These are phyloP conservation scores for Macaria notata DNA, from an alignment of 2,888 invertebrate genomes.

Conservation along the genomic window DNA sequence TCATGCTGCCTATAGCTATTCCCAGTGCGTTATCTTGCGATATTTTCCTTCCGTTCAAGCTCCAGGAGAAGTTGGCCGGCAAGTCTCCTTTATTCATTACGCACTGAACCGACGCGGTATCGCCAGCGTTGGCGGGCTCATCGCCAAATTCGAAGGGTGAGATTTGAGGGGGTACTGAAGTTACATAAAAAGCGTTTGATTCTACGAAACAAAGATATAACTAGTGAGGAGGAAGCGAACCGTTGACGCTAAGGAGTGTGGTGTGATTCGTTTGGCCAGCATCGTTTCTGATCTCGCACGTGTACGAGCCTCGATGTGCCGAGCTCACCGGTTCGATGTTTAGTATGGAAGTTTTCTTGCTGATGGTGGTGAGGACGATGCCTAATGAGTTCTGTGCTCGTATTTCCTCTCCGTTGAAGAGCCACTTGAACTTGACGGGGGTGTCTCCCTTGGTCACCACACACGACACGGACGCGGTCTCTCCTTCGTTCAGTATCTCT, in stretches of 20 bases:
- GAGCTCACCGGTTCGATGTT: conserved; percentile 85
- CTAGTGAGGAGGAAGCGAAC: conserved; percentile 64
- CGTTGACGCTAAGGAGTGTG: conserved; percentile 83
- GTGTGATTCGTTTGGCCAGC: conserved; percentile 84
- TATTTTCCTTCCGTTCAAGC: conserved; percentile 79
- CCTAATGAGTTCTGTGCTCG: conserved; percentile 79
- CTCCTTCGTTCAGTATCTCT: conserved; percentile 87
- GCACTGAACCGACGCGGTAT: conserved; percentile 88
- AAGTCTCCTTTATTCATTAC: conserved; percentile 90
- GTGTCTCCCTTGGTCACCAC: conserved; percentile 90
- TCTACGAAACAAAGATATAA: conserved; percentile 36
- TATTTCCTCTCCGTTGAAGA: conserved; percentile 79
- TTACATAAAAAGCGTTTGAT: conserved; percentile 50
- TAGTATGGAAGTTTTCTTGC: conserved; percentile 84
- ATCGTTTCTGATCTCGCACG: conserved; percentile 84
- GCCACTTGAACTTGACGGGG: conserved; percentile 90
- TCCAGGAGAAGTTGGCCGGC: conserved; percentile 90
- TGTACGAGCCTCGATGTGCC: conserved; percentile 84
- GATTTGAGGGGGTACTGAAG: conserved; percentile 86
- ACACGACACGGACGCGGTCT: conserved; percentile 87
- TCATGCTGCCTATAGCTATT: conserved; percentile 84
- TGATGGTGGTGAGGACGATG: conserved; percentile 82
- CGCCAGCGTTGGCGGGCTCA: conserved; percentile 87
- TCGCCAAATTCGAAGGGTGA: conserved; percentile 86
- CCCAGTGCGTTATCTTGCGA: conserved; percentile 79